Percentiles rank a stretch among this genome's conserved stretches.
phyloP scores from a whole-genome alignment of 2,888 invertebrate species.

The Eudemis profundana region DNA sequence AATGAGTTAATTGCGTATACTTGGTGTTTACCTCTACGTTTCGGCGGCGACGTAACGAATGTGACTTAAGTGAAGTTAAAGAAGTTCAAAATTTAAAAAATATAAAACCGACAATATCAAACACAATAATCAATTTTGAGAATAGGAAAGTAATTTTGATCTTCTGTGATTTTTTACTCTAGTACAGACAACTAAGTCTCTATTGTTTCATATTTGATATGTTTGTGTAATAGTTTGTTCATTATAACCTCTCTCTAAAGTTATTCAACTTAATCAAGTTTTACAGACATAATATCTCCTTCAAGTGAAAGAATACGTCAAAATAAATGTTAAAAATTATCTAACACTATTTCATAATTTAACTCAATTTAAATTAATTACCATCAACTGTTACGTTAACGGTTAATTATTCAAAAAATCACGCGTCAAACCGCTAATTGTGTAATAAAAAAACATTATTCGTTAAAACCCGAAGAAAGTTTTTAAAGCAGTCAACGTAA shows the following conservation, averaged over 20 bases:
- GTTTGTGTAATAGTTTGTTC: not conserved
- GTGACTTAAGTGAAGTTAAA: no score
- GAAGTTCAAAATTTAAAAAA: no score
- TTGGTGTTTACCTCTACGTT: no score
- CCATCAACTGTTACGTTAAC: conserved; percentile 53
- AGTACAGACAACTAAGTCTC: not conserved
- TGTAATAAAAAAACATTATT: conserved; percentile 55
- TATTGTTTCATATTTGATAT: not conserved
- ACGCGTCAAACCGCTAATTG: conserved; percentile 54
- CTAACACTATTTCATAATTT: conserved; percentile 31
- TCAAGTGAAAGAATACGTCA: not conserved
- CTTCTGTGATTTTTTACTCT: not conserved
- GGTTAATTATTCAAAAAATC: conserved; percentile 53
- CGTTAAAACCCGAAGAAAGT: conserved; percentile 51
- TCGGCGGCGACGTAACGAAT: no score
- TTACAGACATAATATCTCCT: not conserved
- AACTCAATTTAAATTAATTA: conserved; percentile 36
- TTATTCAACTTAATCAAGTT: not conserved
- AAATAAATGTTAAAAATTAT: conserved; percentile 7
- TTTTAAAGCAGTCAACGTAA: conserved; percentile 42
- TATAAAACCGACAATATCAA: conserved; percentile 12
- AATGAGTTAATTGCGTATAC: no score
- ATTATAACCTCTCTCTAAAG: not conserved
- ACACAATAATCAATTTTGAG: not conserved
- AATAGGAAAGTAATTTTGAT: not conserved